These are phyloP conservation scores for Xanthia icteritia DNA, from an alignment of 2,888 invertebrate species.

Conservation along the genomic window DNA sequence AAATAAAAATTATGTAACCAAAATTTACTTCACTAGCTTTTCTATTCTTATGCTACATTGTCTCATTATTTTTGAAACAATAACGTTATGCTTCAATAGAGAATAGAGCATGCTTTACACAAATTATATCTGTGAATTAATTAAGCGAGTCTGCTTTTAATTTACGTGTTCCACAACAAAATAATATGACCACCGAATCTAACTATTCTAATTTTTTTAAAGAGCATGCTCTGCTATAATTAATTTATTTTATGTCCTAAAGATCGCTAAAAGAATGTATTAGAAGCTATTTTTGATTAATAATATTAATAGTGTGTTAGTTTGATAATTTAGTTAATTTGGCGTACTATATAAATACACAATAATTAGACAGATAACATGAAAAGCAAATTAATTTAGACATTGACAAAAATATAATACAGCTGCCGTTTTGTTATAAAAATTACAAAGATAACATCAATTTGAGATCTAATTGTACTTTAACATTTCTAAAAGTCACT, in stretches of 20 bases:
- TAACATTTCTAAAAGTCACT: constrained; percentile 64
- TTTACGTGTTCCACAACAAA: constrained; percentile 28
- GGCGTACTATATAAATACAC: constrained; percentile 38
- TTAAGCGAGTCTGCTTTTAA: constrained; percentile 18
- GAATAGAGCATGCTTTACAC: constrained; percentile 50
- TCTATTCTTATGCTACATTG: constrained; percentile 59
- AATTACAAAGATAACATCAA: constrained; percentile 62
- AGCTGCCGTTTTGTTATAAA: constrained; percentile 46
- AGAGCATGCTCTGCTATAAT: constrained; percentile 53
- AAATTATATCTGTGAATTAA: constrained; percentile 40
- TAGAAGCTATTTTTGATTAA: constrained; percentile 50
- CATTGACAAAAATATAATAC: constrained; percentile 50
- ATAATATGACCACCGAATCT: constrained; percentile 25
- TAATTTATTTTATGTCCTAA: constrained; percentile 53
- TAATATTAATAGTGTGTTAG: constrained; percentile 33
- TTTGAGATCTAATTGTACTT: constrained; percentile 80
- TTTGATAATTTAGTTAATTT: constrained; percentile 47
- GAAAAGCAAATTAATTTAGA: constrained; percentile 57
- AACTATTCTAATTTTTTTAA: constrained; percentile 46
- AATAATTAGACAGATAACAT: constrained; percentile 53
- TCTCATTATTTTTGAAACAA: constrained; percentile 41
- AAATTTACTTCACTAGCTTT: constrained; percentile 58
- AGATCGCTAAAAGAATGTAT: constrained; percentile 54
- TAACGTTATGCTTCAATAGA: constrained; percentile 35
- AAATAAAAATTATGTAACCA: constrained; percentile 43